Evolutionary conservation across 2,888 invertebrate genomes (phyloP).

Genomic region (Spilosoma lubricipeda): DNA sequence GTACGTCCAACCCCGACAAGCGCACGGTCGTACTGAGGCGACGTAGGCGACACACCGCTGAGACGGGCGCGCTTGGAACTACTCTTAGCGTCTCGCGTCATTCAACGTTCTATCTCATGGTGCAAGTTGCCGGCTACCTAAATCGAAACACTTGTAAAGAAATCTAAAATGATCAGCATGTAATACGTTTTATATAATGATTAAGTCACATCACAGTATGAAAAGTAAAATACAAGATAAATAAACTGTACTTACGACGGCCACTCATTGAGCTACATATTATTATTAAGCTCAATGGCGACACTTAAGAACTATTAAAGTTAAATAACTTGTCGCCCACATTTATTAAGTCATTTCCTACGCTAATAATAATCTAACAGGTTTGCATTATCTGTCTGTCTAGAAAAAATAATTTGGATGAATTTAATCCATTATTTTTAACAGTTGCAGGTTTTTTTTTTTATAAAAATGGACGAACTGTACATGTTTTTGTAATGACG

Average conservation of each 20-base stretch:
- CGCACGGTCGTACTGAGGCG: slow-evolving; percentile 74
- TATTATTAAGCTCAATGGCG: no score
- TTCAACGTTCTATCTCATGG: slow-evolving; percentile 20
- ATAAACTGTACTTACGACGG: background rate
- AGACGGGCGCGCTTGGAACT: slow-evolving; percentile 70
- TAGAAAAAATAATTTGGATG: background rate
- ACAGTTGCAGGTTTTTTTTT: background rate
- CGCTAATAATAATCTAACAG: background rate
- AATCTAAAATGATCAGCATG: background rate
- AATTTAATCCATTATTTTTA: background rate
- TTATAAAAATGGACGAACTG: background rate
- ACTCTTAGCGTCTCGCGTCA: slow-evolving; percentile 43
- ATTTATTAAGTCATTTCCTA: background rate
- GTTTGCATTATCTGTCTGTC: background rate
- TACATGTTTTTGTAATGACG: no score
- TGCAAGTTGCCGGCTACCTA: background rate
- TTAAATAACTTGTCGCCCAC: background rate
- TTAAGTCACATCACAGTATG: background rate
- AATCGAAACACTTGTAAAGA: background rate
- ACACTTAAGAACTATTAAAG: background rate
- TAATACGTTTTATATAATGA: background rate
- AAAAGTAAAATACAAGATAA: no score
- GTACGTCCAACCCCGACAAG: slow-evolving; percentile 72
- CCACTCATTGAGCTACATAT: no score
- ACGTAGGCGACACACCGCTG: slow-evolving; percentile 68